Base-by-base conservation (phyloP, 2,113 vertebrate species). In the Accipiter cooperii region DNA sequence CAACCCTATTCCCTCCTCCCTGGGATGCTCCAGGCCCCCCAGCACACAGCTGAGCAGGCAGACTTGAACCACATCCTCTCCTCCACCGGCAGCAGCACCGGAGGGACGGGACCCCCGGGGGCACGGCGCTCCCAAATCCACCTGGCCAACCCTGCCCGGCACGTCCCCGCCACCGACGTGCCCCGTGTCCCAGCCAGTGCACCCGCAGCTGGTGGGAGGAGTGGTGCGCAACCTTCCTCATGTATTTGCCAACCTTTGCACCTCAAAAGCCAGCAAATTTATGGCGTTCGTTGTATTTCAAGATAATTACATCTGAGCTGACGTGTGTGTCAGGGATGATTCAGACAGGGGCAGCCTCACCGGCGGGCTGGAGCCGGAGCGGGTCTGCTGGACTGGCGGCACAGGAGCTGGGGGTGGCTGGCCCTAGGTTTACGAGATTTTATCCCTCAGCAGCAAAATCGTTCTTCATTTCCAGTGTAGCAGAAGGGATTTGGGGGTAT, bases 151-250 rank as follows among this genome's bases (percentile, higher is more conserved):
- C 60, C 31, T 77, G 38, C 29, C 71, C 1, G 2, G 66, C 70
- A 63, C 19, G 10, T 18, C n/a, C 44, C 36, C 8, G 2, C 29
- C 5, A 2, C 55, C 3, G 0, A 17, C 1, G 0, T n/a, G n/a
- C 24, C 5, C 57, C 0, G 0, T 44, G 26, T 88, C 51, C 63
- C 36, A 60, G 47, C n/a, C 3, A 1, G 21, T 2, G 38, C 13
- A 13, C 38, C 78, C 0, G 0, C 63, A 87, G 61, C 47, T 13
- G 36, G 36, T 17, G 63, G 40, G 49, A 90, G 82, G 63, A 87
- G 57, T 1, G 0, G 20, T 0, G 11, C 21, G 44, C 49, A 49
- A 86, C 77, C 58, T 73, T 42, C 22, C 49, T 87, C 31, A 1
- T 74, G 46, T 40, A 4, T 79, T 51, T 91, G 58, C 89, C 83